Conservation (phyloP, 2,888 invertebrate genomes). For the Drosophila barbarae region DNA sequence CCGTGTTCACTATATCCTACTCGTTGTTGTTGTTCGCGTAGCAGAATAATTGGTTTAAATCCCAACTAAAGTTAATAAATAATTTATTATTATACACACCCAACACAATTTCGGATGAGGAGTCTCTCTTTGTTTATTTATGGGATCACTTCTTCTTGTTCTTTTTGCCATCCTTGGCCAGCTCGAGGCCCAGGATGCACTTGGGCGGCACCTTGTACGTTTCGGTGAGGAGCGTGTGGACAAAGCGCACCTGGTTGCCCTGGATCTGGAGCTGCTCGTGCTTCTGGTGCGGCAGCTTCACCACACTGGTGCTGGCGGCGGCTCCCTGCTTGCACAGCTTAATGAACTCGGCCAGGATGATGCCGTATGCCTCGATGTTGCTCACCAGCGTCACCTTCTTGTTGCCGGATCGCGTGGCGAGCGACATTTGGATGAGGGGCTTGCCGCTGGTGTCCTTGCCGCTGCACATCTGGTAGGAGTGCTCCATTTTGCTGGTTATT, state of each 20-base stretch:
- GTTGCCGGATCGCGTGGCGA: constrained; percentile 89
- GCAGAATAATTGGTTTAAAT: constrained; percentile 51
- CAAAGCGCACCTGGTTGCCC: constrained; percentile 89
- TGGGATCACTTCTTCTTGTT: constrained; percentile 61
- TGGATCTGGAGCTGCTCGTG: constrained; percentile 90
- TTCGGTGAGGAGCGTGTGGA: constrained; percentile 78
- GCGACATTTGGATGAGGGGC: constrained; percentile 88
- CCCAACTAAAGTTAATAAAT: constrained; percentile 62
- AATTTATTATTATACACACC: constrained; percentile 59
- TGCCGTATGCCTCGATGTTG: constrained; percentile 92
- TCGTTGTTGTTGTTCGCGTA: constrained; percentile 61
- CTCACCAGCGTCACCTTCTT: constrained; percentile 96
- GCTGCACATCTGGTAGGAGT: constrained; percentile 79
- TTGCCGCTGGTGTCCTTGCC: constrained; percentile 82
- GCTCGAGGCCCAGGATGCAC: constrained; percentile 78
- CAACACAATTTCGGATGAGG: background rate
- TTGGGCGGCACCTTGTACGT: constrained; percentile 79
- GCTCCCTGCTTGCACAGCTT: constrained; percentile 91
- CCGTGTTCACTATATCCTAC: constrained; percentile 35
- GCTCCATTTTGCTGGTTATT: constrained; percentile 84
- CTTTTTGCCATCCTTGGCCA: constrained; percentile 78
- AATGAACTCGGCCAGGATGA: constrained; percentile 88
- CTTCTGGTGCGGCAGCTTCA: constrained; percentile 86
- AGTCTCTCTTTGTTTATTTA: constrained; percentile 23
- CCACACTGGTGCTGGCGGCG: constrained; percentile 92